Evolutionary conservation across 2,888 invertebrate species (phyloP), one percentile per base, ranked within the genome.

Genomic region (Blastobasis adustella): DNA sequence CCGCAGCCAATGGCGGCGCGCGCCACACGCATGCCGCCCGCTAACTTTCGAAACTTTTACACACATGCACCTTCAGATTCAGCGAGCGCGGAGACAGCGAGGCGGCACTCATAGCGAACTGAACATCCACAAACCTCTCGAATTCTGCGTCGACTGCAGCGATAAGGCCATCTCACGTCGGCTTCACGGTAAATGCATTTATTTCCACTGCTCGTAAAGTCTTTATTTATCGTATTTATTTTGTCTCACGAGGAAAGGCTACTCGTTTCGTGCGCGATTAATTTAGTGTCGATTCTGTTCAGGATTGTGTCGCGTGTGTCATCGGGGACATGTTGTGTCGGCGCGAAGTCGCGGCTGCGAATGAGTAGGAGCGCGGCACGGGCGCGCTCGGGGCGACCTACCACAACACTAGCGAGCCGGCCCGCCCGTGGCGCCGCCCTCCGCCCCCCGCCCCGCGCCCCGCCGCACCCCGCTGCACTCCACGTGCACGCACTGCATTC

Each of bases 81-180:
- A 73, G 68, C 63, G 58, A 68, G 61, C 63, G 56, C 54, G 55
- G 59, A 61, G 50, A 65, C 60, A 58, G 51, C 56, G 50, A 58
- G 55, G 54, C 58, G 59, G 61, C 23, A 23, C 23, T 23, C 23
- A 23, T 23, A 23, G 23, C 23, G 23, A 23, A 23, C 23, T 23
- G 23, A 23, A 23, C 23, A 23, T 23, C 23, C 23, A 23, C 23
- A 23, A 23, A 23, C 90, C 88, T 83, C 90, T 87, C 54, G 90
- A 83, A 73, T 88, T 89, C 73, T 89, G 90, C 76, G 89, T 83
- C 69, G 90, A 79, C 65, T 90, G 89, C 70, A 91, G 88, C 73
- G 92, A 92, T 68, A 91, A 76, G 62, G 90, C 85, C 79, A 90
- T 90, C 72, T 90, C 86, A 73, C 91, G 89, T 66, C 89, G 90